Base-by-base conservation (phyloP, 2,797 vertebrate species). In the Sebastes taczanowskii region DNA sequence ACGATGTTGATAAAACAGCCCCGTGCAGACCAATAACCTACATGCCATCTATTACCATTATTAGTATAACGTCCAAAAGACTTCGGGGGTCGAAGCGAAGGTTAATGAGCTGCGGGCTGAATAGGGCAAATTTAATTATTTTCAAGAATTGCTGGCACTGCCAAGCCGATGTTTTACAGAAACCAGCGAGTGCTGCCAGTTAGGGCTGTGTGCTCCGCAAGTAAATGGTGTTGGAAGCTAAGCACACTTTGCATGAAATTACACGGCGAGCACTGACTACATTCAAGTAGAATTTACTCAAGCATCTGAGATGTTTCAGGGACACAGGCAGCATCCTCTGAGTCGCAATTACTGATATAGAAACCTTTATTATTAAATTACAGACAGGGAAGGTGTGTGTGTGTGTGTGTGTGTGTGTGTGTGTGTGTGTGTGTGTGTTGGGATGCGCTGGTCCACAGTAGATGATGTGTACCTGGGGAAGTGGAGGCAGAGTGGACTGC, bases 81-180 rank as follows among this genome's bases (percentile, higher is more conserved):
- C 42, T 82, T 74, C 58, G 18, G 38, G 58, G 79, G 81, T 81
- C 76, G 86, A 79, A 83, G 2, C 2, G 11, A 80, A 87, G 69
- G 83, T 81, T 86, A 90, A 75, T 83, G 30, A 86, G 67, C 67
- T 78, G 63, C 30, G 11, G 59, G 27, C 55, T 70, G 59, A 89
- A 77, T 59, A 38, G 60, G 42, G 59, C 56, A 78, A 74, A 85
- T 86, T 58, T 46, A 71, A 87, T 87, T 80, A 86, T 84, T 86
- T 84, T 83, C 71, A 73, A 77, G 64, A 61, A 78, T 71, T 38
- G 58, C 59, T 71, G 71, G 58, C 61, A 59, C 35, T 68, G 70
- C 38, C 65, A 83, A 74, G 71, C 20, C 35, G 65, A 29, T 78
- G 74, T 81, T 86, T 73, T 38, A 61, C 66, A 86, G 32, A 84